These are phyloP conservation scores for Polietes domitor DNA, from an alignment of 2,888 invertebrate genomes.

Conservation along the genomic window DNA sequence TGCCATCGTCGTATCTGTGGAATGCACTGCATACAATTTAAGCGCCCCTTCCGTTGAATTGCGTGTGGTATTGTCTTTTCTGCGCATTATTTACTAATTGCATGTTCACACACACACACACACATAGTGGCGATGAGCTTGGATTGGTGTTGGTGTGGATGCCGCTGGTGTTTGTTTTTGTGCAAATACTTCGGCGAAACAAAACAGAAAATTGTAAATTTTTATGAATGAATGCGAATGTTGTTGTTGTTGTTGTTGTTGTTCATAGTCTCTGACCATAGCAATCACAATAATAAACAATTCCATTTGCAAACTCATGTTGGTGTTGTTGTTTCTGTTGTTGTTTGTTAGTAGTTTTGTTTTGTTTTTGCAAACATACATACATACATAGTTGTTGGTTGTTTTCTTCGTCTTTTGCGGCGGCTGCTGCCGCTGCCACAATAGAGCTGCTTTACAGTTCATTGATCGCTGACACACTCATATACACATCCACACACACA, in stretches of 20 bases:
- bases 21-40: constrained; percentile 2
- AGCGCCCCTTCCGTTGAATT: constrained; percentile 10
- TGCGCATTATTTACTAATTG: not conserved
- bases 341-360: not conserved
- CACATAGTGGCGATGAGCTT: not conserved
- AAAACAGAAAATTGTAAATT: constrained; percentile 45
- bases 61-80: not conserved
- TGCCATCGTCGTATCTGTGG: not conserved
- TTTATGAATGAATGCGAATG: constrained; percentile 59
- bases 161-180: constrained; percentile 28
- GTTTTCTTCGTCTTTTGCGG: constrained; percentile 26
- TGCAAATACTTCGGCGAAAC: constrained; percentile 23
- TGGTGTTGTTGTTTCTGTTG: not conserved
- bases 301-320: constrained; percentile 39
- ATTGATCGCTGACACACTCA: constrained; percentile 57
- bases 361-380: not conserved
- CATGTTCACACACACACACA: constrained; percentile 18
- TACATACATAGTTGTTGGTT: not conserved
- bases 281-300: constrained; percentile 47
- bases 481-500: constrained; percentile 3
- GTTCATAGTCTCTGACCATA: constrained; percentile 1
- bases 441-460: constrained; percentile 54
- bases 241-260: constrained; percentile 3
- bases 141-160: not conserved
- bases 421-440: constrained; percentile 28